phyloP scores from a whole-genome alignment of 2,888 invertebrate species.

The Ectropis crepuscularia region DNA sequence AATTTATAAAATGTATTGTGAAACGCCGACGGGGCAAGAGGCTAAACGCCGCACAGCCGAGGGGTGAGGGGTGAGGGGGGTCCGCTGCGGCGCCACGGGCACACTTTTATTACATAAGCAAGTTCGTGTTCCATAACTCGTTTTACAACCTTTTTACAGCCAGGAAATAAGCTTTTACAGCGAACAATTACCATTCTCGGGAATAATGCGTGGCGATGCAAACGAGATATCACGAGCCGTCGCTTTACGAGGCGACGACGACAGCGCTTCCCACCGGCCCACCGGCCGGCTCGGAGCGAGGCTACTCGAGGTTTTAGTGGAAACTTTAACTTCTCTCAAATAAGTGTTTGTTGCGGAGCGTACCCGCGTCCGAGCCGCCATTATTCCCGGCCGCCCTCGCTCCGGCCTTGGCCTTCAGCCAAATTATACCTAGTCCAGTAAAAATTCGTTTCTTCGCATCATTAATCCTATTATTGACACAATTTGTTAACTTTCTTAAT shows the following conservation, averaged over 20 bases:
- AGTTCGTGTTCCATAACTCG: constrained; percentile 25
- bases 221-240: constrained; percentile 16
- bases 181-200: constrained; percentile 26
- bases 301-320: no score
- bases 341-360: not conserved
- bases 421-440: constrained; percentile 37
- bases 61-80: constrained; percentile 1
- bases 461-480: constrained; percentile 42
- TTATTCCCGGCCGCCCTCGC: constrained; percentile 6
- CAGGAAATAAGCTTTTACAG: constrained; percentile 33
- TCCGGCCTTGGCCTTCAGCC: constrained; percentile 8
- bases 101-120: constrained; percentile 24
- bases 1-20: constrained; percentile 53
- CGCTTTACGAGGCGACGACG: not conserved
- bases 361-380: not conserved
- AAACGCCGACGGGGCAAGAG: constrained; percentile 39
- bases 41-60: constrained; percentile 9
- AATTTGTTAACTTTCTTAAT: constrained; percentile 38
- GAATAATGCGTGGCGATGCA: constrained; percentile 27
- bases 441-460: constrained; percentile 39
- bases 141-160: constrained; percentile 29
- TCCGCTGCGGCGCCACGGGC: constrained; percentile 8
- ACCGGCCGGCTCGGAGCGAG: no score
- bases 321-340: no score
- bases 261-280: no score